phyloP scores from a whole-genome alignment of 2,113 vertebrate genomes.

The Dicentrarchus labrax region DNA sequence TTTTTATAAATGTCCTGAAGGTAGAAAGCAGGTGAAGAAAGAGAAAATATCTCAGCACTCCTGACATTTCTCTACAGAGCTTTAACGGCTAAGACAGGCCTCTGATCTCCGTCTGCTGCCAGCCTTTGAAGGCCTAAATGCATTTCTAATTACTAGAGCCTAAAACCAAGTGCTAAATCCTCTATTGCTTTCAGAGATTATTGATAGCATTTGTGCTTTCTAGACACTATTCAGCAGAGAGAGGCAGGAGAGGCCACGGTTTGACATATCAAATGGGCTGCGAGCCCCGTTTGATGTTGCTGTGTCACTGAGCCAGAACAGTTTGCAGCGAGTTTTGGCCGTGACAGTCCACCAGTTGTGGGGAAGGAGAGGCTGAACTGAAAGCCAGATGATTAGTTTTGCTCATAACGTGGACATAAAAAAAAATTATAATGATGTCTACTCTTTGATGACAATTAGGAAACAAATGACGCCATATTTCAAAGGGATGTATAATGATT shows the following conservation, averaged over 20 bases:
- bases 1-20: constrained; percentile 54
- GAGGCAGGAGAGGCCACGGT: constrained; percentile 4
- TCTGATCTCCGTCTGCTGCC: constrained; percentile 63
- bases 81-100: constrained; percentile 48
- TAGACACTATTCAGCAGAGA: constrained; percentile 29
- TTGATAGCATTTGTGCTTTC: constrained; percentile 51
- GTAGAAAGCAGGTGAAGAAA: constrained; percentile 47
- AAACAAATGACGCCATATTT: not conserved
- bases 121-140: constrained; percentile 64
- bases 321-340: not conserved
- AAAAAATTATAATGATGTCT: not conserved
- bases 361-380: not conserved
- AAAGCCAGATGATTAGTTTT: not conserved
- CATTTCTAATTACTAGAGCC: constrained; percentile 62
- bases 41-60: constrained; percentile 15
- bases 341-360: constrained; percentile 22
- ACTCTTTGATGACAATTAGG: not conserved
- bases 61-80: constrained; percentile 59
- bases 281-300: constrained; percentile 55
- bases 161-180: constrained; percentile 60
- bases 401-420: not conserved
- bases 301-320: constrained; percentile 13
- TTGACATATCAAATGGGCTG: constrained; percentile 49
- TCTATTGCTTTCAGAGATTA: constrained; percentile 55
- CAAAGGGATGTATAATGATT: not conserved